These are phyloP conservation scores for Rhodophaea formosa DNA, from an alignment of 2,888 invertebrate genomes.

Conservation along the genomic window DNA sequence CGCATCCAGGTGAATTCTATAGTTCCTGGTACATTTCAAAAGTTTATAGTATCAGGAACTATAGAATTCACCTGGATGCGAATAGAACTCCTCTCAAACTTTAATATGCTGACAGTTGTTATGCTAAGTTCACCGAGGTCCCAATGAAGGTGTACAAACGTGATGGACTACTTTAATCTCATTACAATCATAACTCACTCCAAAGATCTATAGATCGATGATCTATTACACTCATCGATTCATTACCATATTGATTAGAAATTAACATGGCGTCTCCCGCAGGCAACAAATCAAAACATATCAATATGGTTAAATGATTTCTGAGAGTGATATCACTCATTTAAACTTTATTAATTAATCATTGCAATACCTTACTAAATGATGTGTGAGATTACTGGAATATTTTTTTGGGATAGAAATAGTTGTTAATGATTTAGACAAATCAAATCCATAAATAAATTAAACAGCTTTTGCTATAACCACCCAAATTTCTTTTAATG, in stretches of 20 bases:
- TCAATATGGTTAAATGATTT: conserved; percentile 11
- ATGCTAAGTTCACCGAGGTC: no score
- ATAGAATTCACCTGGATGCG: no score
- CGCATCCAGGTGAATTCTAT: no score
- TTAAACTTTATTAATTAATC: neutral
- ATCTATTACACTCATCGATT: conserved; percentile 16
- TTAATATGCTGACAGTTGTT: no score
- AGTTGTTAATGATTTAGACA: no score
- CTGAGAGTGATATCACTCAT: conserved; percentile 3
- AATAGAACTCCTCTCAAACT: no score
- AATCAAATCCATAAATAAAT: no score
- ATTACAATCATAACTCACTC: conserved; percentile 13
- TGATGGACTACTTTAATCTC: conserved; percentile 12
- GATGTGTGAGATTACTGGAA: neutral
- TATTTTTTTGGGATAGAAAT: neutral
- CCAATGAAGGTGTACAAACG: no score
- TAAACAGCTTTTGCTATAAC: no score
- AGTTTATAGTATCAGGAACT: no score
- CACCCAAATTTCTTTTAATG: no score
- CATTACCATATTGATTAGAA: conserved; percentile 21
- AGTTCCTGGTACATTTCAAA: no score
- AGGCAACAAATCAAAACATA: conserved; percentile 19
- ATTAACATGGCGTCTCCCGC: conserved; percentile 19
- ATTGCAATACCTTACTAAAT: neutral
- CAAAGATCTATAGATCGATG: conserved; percentile 8